These are phyloP conservation scores for Drosophila nr. medialis DNA, from an alignment of 2,888 invertebrate species.

Conservation along the genomic window DNA sequence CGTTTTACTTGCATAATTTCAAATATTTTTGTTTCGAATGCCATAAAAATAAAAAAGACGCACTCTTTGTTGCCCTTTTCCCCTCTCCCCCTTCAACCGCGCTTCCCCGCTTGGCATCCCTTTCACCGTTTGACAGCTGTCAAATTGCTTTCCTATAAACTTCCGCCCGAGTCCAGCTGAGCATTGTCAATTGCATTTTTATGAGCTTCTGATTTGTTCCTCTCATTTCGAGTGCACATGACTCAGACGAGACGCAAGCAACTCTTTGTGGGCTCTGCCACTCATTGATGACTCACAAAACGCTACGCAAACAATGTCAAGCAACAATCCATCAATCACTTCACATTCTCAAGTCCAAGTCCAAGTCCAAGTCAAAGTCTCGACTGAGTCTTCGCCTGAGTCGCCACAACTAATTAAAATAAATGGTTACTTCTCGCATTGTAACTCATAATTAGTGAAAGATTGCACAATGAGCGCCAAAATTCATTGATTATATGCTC, in stretches of 20 bases:
- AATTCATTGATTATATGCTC: slow-evolving; percentile 32
- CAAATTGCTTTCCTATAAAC: slow-evolving; percentile 51
- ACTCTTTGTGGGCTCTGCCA: background rate
- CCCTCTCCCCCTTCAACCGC: rapidly evolving
- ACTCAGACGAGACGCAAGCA: slow-evolving; percentile 45
- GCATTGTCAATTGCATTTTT: slow-evolving; percentile 68
- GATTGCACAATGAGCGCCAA: slow-evolving; percentile 46
- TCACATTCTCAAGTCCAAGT: slow-evolving; percentile 27
- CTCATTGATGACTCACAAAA: slow-evolving; percentile 32
- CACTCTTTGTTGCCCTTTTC: slow-evolving; percentile 17
- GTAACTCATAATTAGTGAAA: slow-evolving; percentile 18
- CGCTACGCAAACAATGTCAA: slow-evolving; percentile 29
- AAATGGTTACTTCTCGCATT: slow-evolving; percentile 54
- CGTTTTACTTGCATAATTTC: slow-evolving; percentile 29
- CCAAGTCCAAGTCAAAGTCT: slow-evolving; percentile 11
- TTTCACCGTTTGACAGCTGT: slow-evolving; percentile 51
- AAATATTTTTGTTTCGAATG: slow-evolving; percentile 52
- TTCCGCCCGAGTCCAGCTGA: slow-evolving; percentile 43
- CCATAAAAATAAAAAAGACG: slow-evolving; percentile 44
- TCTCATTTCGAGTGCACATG: slow-evolving; percentile 23
- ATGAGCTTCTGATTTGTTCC: slow-evolving; percentile 55
- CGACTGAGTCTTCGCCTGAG: background rate
- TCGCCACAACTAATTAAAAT: slow-evolving; percentile 61
- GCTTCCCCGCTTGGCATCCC: background rate
- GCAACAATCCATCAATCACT: slow-evolving; percentile 63